Evolutionary conservation across 2,797 vertebrate genomes (phyloP), one percentile per base, ranked within the genome.

Genomic region (Poecilia picta): DNA sequence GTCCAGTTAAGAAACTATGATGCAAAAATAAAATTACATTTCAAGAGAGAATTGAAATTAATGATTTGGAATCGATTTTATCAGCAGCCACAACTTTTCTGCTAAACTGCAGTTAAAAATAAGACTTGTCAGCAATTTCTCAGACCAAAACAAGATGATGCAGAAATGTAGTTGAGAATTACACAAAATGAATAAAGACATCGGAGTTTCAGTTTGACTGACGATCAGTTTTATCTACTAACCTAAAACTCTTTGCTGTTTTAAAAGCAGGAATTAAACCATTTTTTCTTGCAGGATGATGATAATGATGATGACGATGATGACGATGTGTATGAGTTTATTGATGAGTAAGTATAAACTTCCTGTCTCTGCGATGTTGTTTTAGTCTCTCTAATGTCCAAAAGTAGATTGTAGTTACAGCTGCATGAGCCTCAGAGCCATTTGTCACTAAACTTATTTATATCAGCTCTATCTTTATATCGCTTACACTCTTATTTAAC

Each of bases 291-390:
- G 73, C 81, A 96, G 96, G 90, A 92, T 7, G 28, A 45, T 1
- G 92, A 95, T n/a, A n/a, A n/a, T 1, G 92, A 95, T 43, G 39
- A 70, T 5, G 68, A 95, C 0, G 68, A 45, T 0, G 25, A 45
- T 7, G 68, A 95, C 23, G 92, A 92, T 0, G 86, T 95, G 57
- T 96, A 96, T 62, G 95, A 96, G 77, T 81, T 80, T 73, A 94
- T 96, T 45, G 95, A 96, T 47, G 93, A 92, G 96, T 96, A 89
- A 95, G 95, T 95, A 55, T 36, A 74, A 31, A 75, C 2, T 2
- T 83, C 72, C 18, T 71, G 23, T 28, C 28, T 81, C 45, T 5
- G 51, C 20, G 1, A 31, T 43, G 31, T 8, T 28, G 36, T 72
- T 1, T 45, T 47, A 36, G 33, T 18, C 20, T 20, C 12, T 47